Evolutionary conservation across 2,888 invertebrate species (phyloP).

Genomic region (Sphaerophoria rueppellii): DNA sequence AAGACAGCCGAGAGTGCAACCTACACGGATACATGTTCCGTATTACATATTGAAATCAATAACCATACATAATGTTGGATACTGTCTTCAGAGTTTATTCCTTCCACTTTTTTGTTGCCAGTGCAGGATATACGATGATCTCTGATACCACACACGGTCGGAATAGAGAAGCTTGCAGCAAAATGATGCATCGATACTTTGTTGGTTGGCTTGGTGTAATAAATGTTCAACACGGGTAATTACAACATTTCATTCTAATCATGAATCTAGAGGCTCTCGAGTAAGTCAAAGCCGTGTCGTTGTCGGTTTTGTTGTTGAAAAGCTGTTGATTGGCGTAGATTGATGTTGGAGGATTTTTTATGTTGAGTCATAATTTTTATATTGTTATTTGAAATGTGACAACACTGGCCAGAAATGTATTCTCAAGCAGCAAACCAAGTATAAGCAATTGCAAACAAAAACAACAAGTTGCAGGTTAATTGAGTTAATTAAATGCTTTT

Average conservation of each 20-base stretch:
- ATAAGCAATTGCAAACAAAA: slow-evolving; percentile 12
- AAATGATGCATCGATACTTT: slow-evolving; percentile 67
- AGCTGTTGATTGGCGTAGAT: slow-evolving; percentile 60
- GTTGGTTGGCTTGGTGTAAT: slow-evolving; percentile 54
- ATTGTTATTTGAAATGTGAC: too few species aligned
- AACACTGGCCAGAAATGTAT: too few species aligned
- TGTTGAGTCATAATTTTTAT: too few species aligned
- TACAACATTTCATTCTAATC: slow-evolving; percentile 74
- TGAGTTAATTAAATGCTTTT: slow-evolving; percentile 48
- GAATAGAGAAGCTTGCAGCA: slow-evolving; percentile 61
- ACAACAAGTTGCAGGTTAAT: slow-evolving; percentile 51
- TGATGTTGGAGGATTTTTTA: slow-evolving; percentile 19
- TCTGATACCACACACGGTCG: slow-evolving; percentile 72
- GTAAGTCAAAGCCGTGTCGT: slow-evolving; percentile 45
- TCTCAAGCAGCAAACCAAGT: too few species aligned
- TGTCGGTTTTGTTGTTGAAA: slow-evolving; percentile 5
- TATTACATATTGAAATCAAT: slow-evolving; percentile 68
- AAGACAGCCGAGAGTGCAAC: slow-evolving; percentile 50
- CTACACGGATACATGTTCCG: slow-evolving; percentile 52
- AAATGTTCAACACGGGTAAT: slow-evolving; percentile 73
- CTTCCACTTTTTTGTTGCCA: slow-evolving; percentile 10
- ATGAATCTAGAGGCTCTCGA: slow-evolving; percentile 42
- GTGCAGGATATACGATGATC: slow-evolving; percentile 64
- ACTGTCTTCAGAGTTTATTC: slow-evolving; percentile 29
- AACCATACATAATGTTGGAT: slow-evolving; percentile 68